Evolutionary conservation across 2,797 vertebrate species (phyloP).

Genomic region (Arvicola amphibius): DNA sequence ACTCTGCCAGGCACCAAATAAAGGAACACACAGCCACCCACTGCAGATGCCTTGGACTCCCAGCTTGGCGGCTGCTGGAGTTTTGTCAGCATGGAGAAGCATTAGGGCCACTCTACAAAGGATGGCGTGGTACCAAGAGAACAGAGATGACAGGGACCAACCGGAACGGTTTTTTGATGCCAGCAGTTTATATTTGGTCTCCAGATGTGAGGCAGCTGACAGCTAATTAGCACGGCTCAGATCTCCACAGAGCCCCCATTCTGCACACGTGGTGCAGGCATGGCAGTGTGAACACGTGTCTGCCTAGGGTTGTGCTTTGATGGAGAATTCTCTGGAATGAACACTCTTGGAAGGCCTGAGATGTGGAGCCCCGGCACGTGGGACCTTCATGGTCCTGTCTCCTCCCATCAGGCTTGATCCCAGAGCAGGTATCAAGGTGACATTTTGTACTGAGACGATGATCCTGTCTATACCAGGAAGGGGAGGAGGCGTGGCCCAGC

Average conservation of each 20-base stretch:
- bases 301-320: slow-evolving; percentile 66
- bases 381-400: neutral
- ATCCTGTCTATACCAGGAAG: neutral
- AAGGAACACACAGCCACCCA: neutral
- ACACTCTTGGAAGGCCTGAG: neutral
- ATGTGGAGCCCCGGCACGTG: neutral
- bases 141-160: slow-evolving; percentile 93
- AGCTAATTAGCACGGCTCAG: slow-evolving; percentile 84
- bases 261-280: slow-evolving; percentile 64
- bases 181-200: slow-evolving; percentile 91
- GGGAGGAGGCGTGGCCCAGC: neutral
- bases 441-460: neutral
- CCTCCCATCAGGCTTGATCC: neutral
- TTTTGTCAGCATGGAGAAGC: slow-evolving; percentile 80
- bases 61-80: neutral
- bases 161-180: slow-evolving; percentile 91
- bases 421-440: neutral
- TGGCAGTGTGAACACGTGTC: slow-evolving; percentile 67
- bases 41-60: neutral
- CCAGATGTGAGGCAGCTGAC: slow-evolving; percentile 94
- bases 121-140: slow-evolving; percentile 90
- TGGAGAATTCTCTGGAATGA: slow-evolving; percentile 63
- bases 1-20: neutral
- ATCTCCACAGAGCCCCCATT: slow-evolving; percentile 64
- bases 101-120: slow-evolving; percentile 89